Percentiles rank a stretch among this genome's conserved stretches.
Conservation (phyloP, 2,888 invertebrate genomes). For the Lepetodrilus schrolli region DNA sequence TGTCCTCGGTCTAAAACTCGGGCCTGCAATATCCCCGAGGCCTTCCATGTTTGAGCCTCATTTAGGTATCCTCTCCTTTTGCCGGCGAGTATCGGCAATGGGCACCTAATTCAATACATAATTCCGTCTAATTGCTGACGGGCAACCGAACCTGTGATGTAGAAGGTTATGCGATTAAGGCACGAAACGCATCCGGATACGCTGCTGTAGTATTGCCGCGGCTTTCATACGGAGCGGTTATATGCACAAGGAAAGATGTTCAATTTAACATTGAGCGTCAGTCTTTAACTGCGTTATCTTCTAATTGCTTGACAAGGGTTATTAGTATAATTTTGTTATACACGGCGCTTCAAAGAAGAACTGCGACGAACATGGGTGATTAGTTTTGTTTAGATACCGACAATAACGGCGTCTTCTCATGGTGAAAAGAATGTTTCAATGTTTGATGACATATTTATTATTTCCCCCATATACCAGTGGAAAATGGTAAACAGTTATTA, state of each 20-base stretch:
- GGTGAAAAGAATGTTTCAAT: too few relatives aligned
- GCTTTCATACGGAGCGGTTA: too few relatives aligned
- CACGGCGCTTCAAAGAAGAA: neutral
- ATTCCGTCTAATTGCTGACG: constrained; percentile 21
- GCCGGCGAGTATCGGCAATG: neutral
- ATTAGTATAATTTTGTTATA: neutral
- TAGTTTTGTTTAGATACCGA: neutral
- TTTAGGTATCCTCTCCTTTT: neutral
- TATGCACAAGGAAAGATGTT: too few relatives aligned
- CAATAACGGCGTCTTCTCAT: neutral
- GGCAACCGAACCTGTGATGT: neutral
- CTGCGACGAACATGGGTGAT: too few relatives aligned
- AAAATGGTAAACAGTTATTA: too few relatives aligned
- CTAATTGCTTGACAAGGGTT: neutral
- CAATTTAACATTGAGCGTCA: neutral
- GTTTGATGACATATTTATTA: too few relatives aligned
- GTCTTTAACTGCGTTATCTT: neutral
- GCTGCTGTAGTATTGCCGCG: too few relatives aligned
- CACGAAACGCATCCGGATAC: neutral
- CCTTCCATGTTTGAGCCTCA: constrained; percentile 7
- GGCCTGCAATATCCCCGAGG: constrained; percentile 5
- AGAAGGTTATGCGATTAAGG: neutral
- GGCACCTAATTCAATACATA: constrained; percentile 21
- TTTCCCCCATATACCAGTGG: too few relatives aligned
- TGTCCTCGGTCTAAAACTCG: constrained; percentile 20